These are phyloP conservation scores for Leptocoma aspasia DNA, from an alignment of 2,113 vertebrate genomes.

Conservation along the genomic window DNA sequence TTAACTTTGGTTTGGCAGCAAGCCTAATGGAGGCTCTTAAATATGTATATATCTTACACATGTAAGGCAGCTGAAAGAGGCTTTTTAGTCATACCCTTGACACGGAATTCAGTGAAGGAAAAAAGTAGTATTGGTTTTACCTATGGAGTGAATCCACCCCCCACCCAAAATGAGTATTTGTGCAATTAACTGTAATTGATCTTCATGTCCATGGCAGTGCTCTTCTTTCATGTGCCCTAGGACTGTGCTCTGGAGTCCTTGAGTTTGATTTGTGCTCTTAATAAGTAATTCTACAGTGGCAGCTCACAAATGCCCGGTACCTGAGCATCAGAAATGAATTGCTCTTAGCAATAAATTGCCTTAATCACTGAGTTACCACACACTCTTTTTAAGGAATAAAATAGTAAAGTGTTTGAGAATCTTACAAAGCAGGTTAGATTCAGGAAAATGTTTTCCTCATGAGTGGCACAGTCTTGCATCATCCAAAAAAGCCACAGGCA, in stretches of 20 bases:
- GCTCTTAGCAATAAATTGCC: background rate
- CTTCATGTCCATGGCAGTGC: background rate
- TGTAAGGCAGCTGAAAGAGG: background rate
- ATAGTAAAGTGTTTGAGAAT: background rate
- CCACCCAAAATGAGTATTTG: background rate
- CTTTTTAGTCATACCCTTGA: conserved; percentile 31
- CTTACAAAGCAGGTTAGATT: background rate
- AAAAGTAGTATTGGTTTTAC: conserved; percentile 1
- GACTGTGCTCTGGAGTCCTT: background rate
- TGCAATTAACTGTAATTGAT: background rate
- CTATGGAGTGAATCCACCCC: background rate
- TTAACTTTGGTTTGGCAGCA: conserved; percentile 47
- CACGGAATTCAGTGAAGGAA: conserved; percentile 6
- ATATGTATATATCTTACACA: background rate
- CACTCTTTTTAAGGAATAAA: background rate
- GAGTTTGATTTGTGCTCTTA: background rate
- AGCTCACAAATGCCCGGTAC: background rate
- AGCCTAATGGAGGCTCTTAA: conserved; percentile 52
- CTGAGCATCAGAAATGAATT: background rate
- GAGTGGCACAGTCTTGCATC: background rate
- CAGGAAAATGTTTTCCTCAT: fast-evolving
- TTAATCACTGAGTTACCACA: background rate
- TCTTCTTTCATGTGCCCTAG: background rate
- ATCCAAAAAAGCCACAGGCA: background rate
- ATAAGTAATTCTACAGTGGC: background rate